Evolutionary conservation across 2,888 invertebrate genomes (phyloP), one percentile per base, ranked within the genome.

Genomic region (Timandra comae): DNA sequence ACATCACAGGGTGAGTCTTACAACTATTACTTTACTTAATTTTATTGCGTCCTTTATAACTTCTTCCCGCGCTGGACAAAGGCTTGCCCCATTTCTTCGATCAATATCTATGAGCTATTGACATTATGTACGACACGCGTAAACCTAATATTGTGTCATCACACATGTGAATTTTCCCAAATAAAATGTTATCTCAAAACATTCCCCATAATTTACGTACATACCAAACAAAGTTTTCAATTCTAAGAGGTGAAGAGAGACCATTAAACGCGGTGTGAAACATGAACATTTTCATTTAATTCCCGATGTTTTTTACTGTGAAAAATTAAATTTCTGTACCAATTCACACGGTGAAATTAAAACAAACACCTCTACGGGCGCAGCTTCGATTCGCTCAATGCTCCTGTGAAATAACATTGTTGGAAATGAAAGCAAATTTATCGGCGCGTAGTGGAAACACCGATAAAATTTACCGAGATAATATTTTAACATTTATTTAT

Each of bases 1-100:
- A 38, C 94, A 94, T 73, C 94, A 95, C 66, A 89, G 92, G 88
- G 94, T 94, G 73, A 80, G 84, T 72, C 25, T 12, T 3, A 13
- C 10, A 16, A 7, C 12, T n/a, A 9, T 25, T 25, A 11, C 10
- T 1, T 11, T 11, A 10, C 25, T 13, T 23, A 27, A 20, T 7
- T 20, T 7, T 20, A 7, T 20, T n/a, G n/a, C n/a, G n/a, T n/a
- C n/a, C n/a, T n/a, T n/a, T n/a, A n/a, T n/a, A n/a, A n/a, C n/a
- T n/a, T n/a, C n/a, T n/a, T n/a, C n/a, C n/a, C n/a, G n/a, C n/a
- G n/a, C n/a, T n/a, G n/a, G n/a, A n/a, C n/a, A n/a, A n/a, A n/a
- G n/a, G n/a, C n/a, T n/a, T n/a, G n/a, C n/a, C n/a, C n/a, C n/a
- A n/a, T n/a, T n/a, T n/a, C n/a, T n/a, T n/a, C n/a, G n/a, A n/a